Evolutionary conservation across 2,797 vertebrate genomes (phyloP), one percentile per base, ranked within the genome.

Genomic region (Xiphorhynchus erythropygius): DNA sequence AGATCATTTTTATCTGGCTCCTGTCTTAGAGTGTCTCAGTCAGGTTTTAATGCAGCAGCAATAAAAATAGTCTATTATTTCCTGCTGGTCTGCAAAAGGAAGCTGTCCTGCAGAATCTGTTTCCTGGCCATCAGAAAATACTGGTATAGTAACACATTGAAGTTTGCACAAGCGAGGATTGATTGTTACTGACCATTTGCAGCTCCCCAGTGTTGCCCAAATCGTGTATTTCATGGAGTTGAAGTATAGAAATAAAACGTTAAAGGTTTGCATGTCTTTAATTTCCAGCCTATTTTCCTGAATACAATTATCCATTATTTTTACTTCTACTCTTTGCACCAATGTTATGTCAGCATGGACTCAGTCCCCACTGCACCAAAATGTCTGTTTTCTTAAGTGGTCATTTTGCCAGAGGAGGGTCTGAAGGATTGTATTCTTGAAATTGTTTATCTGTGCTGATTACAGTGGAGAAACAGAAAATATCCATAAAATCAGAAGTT

Each of bases 51-150:
- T 22, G 55, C 6, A 70, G 77, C 18, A 81, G 67, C 28, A 92
- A 96, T 93, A 80, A 85, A 91, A 95, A 89, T 83, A 91, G 76
- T 87, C 22, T 91, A 96, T 93, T 94, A 79, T 96, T 97, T 97
- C 93, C 92, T 95, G 65, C 18, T 80, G 62, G 69, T 70, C 0
- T 0, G 19, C 22, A 68, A 94, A 91, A 94, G 89, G 83, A 97
- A 95, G 57, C 78, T 84, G 77, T 94, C 86, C 68, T 94, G 56
- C 63, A 82, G 76, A 89, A 94, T 87, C 88, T 74, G 28, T 75
- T 97, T 97, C 95, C 95, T 94, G 80, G 23, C 18, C 59, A 65
- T 86, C 55, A 80, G 82, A 88, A 93, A 92, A 89, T 35, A 46
- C 25, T 30, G 32, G 42, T 60, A 50, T 41, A 60, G 32, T 60